These are phyloP conservation scores for Pinctada fucata DNA, from an alignment of 2,888 invertebrate species.

Conservation along the genomic window DNA sequence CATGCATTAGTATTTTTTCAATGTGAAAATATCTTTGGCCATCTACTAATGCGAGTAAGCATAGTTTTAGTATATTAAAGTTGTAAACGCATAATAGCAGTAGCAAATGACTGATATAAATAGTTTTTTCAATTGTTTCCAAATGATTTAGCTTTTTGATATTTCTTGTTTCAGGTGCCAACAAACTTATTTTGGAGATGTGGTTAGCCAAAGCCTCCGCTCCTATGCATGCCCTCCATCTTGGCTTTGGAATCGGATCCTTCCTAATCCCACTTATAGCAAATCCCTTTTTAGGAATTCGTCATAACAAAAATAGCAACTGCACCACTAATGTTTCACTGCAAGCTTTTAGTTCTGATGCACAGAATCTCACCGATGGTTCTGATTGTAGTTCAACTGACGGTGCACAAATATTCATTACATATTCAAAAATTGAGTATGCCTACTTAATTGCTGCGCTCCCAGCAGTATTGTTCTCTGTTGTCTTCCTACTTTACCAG, in stretches of 20 bases:
- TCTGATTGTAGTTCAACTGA: no score
- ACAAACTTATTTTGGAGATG: constrained; percentile 50
- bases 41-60: no score
- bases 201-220: constrained; percentile 59
- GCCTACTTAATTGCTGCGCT: constrained; percentile 49
- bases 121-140: no score
- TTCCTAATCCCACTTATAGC: constrained; percentile 57
- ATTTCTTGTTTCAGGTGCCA: constrained; percentile 53
- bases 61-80: no score
- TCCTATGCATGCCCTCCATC: constrained; percentile 60
- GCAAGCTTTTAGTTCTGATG: no score
- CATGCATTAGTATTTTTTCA: no score
- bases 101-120: no score
- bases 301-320: neutral
- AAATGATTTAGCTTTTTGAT: no score
- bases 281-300: constrained; percentile 51
- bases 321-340: neutral
- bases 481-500: constrained; percentile 44
- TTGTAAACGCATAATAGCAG: no score
- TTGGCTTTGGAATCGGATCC: constrained; percentile 63
- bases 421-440: constrained; percentile 47
- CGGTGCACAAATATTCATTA: neutral
- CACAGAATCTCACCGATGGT: no score
- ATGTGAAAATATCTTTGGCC: no score
- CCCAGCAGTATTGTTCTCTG: constrained; percentile 37